Percentiles rank a stretch among this genome's conserved stretches.
phyloP scores from a whole-genome alignment of 2,888 invertebrate genomes.

The Syrphus vitripennis region DNA sequence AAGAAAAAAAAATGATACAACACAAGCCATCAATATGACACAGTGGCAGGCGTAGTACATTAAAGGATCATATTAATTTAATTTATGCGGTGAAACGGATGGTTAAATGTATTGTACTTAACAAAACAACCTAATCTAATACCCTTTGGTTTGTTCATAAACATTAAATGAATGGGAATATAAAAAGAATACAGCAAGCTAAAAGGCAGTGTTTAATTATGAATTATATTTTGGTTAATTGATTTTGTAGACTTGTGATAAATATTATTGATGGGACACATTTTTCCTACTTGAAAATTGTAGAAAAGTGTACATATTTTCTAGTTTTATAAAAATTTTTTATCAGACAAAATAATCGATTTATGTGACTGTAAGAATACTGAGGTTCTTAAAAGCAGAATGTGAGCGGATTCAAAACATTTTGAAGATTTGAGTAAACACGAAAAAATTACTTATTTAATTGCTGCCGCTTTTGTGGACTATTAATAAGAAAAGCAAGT shows the following conservation, averaged over 20 bases:
- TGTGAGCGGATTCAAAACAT: too few relatives aligned
- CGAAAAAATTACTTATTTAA: too few relatives aligned
- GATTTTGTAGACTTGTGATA: neutral
- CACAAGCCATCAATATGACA: neutral
- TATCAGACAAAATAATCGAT: too few relatives aligned
- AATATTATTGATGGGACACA: neutral
- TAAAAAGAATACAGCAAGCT: neutral
- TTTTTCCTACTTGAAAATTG: too few relatives aligned
- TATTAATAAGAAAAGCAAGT: too few relatives aligned
- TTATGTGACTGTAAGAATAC: too few relatives aligned
- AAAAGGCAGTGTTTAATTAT: neutral
- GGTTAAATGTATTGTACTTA: neutral
- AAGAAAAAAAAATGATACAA: neutral
- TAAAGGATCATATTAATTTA: constrained; percentile 48
- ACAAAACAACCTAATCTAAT: neutral
- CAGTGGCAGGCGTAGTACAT: neutral
- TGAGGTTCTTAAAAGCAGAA: too few relatives aligned
- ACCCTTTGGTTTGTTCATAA: neutral
- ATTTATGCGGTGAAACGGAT: constrained; percentile 48
- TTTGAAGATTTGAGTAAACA: too few relatives aligned
- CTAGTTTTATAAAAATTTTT: too few relatives aligned
- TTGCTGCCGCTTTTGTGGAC: too few relatives aligned
- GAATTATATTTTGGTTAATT: neutral
- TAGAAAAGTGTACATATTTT: too few relatives aligned
- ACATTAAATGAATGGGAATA: neutral